Evolutionary conservation across 2,797 vertebrate genomes (phyloP), one percentile per base, ranked within the genome.

Genomic region (Botia kubotai): DNA sequence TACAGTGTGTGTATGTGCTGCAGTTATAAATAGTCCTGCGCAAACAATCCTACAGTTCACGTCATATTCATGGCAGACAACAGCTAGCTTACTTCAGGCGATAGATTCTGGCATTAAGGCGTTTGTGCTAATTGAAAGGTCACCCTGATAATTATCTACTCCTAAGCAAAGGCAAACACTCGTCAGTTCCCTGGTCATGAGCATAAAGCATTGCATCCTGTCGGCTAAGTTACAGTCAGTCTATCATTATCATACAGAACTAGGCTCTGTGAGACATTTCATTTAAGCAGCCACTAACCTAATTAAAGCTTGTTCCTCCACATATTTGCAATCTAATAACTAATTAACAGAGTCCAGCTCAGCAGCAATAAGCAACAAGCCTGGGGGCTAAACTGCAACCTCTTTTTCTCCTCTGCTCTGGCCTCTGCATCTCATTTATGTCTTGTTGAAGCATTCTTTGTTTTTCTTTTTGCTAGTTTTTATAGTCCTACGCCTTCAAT

Each of bases 271-370:
- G 88, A 91, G 90, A 92, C 86, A 86, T 91, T 91, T 90, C 83
- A 90, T 92, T 93, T 91, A 82, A 89, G 85, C 81, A 76, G 86
- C 66, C 80, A 66, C 87, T 92, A 90, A 92, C 89, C 91, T 90
- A 92, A 93, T 93, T 91, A 92, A 90, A 81, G 86, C 86, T 82
- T 75, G 85, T 89, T 88, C 83, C 78, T 75, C 89, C 73, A 83
- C 87, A 91, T 90, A 88, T 90, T 88, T 89, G 88, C 89, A 90
- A 89, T 91, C 89, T 91, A 91, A 91, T 92, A 92, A 91, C 87
- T 90, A 92, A 94, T 94, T 93, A 93, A 89, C 93, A 90, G 89
- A 93, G 91, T 89, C 87, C 84, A 88, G 90, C 90, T 92, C 90
- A 89, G 90, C 84, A 89, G 90, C 86, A 86, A 80, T 74, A 79